A percentile compares a stretch with the other conserved stretches of the same genome.
phyloP scores from a whole-genome alignment of 2,888 invertebrate species.

The Eristalis arbustorum region DNA sequence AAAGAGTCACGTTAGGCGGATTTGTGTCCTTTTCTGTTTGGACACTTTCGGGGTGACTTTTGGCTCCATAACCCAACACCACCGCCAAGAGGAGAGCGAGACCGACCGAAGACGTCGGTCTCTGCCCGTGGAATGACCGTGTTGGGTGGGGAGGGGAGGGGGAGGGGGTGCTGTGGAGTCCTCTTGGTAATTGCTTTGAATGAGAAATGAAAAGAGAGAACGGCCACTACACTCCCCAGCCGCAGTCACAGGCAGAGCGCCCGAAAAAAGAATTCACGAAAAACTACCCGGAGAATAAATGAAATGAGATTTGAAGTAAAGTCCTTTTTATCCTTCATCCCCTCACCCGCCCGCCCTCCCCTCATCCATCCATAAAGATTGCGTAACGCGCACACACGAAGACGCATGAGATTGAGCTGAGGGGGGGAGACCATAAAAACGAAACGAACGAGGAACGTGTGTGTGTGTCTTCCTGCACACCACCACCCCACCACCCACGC shows the following conservation, averaged over 20 bases:
- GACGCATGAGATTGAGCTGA: conserved; percentile 6
- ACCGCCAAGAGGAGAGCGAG: too few species aligned
- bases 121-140: neutral
- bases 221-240: too few species aligned
- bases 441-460: conserved; percentile 43
- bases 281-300: conserved; percentile 62
- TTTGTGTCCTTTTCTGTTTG: conserved; percentile 69
- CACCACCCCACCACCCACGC: neutral
- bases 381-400: conserved; percentile 59
- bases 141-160: neutral
- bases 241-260: neutral
- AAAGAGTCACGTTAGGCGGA: conserved; percentile 69
- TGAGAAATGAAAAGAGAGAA: conserved; percentile 55
- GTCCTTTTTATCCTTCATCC: conserved; percentile 53
- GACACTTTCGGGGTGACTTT: conserved; percentile 70
- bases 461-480: neutral
- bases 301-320: conserved; percentile 69
- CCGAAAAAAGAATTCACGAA: conserved; percentile 46
- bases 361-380: conserved; percentile 48
- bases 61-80: conserved; percentile 63
- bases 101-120: neutral
- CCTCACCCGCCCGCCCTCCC: neutral
- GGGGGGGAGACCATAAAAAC: conserved; percentile 50
- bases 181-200: conserved; percentile 69
- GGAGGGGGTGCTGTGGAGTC: conserved; percentile 31